A percentile compares a stretch with the other conserved stretches of the same genome.
Evolutionary conservation across 1,140 invertebrate genomes (phyloP).

Genomic region (Conus betulinus): DNA sequence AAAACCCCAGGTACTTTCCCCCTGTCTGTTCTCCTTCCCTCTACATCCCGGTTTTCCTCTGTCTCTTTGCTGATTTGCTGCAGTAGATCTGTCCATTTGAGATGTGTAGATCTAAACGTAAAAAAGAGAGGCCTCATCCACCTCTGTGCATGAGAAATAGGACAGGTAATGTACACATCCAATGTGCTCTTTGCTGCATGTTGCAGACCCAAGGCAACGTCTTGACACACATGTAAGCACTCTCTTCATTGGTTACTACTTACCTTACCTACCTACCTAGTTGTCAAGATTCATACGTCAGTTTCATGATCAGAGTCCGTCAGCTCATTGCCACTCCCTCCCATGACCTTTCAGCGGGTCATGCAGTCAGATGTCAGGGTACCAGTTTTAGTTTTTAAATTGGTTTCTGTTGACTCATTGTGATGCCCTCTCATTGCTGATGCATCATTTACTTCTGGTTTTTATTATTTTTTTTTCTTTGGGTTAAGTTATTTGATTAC

Average conservation of each 20-base stretch:
- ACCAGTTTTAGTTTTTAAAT: background rate
- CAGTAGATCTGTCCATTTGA: background rate
- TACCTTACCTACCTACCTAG: too few relatives aligned
- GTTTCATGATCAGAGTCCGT: too few relatives aligned
- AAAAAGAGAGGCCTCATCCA: background rate
- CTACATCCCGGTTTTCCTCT: background rate
- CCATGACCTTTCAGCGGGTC: too few relatives aligned
- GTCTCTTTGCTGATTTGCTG: too few relatives aligned
- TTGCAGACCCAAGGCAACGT: slow-evolving; percentile 13
- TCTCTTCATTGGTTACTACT: background rate
- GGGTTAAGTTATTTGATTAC: too few relatives aligned
- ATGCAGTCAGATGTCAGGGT: too few relatives aligned
- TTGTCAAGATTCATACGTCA: too few relatives aligned
- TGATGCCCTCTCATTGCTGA: too few relatives aligned
- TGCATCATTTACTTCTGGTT: too few relatives aligned
- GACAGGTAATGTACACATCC: background rate
- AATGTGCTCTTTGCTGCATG: background rate
- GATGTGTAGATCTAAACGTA: background rate
- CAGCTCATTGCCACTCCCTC: too few relatives aligned
- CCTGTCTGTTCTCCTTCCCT: background rate
- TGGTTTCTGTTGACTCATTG: background rate
- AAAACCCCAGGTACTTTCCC: background rate
- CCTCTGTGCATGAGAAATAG: background rate
- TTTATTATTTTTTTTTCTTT: too few relatives aligned
- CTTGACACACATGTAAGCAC: slow-evolving; percentile 21